These are phyloP conservation scores for Drosophila sucinea DNA, from an alignment of 1,140 invertebrate genomes.

Conservation along the genomic window DNA sequence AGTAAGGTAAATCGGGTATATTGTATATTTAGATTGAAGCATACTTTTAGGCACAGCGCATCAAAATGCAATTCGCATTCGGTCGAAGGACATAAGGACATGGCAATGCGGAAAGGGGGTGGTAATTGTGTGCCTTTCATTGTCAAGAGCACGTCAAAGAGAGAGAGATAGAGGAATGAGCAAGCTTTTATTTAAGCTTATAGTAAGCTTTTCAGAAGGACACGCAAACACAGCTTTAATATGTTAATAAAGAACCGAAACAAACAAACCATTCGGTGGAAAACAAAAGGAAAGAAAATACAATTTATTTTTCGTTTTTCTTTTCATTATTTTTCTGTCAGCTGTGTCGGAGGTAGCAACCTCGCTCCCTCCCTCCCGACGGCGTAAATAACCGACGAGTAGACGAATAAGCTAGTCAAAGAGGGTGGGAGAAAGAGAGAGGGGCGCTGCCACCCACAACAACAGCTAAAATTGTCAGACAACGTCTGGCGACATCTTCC, in stretches of 20 bases:
- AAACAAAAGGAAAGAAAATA: neutral
- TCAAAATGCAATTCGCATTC: neutral
- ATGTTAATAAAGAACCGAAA: conserved; percentile 11
- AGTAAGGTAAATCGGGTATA: neutral
- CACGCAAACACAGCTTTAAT: conserved; percentile 1
- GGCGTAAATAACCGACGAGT: neutral
- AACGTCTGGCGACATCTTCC: conserved; percentile 5
- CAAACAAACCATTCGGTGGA: neutral
- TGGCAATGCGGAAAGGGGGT: neutral
- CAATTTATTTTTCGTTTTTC: conserved; percentile 6
- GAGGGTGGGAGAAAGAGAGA: neutral
- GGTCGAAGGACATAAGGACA: conserved; percentile 2
- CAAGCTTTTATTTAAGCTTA: too few relatives aligned
- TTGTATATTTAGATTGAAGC: conserved; percentile 23
- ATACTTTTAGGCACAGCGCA: conserved; percentile 35
- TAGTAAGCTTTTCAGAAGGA: conserved; percentile 2
- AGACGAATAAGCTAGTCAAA: neutral
- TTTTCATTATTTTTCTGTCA: conserved; percentile 1
- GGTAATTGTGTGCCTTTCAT: conserved; percentile 4
- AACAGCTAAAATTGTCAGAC: conserved; percentile 11
- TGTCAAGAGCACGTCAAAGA: conserved; percentile 1
- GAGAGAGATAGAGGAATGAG: neutral
- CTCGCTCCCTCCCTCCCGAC: neutral
- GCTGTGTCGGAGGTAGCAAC: conserved; percentile 1
- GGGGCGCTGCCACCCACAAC: neutral